phyloP scores from a whole-genome alignment of 2,113 vertebrate genomes.

The Deroptyus accipitrinus region DNA sequence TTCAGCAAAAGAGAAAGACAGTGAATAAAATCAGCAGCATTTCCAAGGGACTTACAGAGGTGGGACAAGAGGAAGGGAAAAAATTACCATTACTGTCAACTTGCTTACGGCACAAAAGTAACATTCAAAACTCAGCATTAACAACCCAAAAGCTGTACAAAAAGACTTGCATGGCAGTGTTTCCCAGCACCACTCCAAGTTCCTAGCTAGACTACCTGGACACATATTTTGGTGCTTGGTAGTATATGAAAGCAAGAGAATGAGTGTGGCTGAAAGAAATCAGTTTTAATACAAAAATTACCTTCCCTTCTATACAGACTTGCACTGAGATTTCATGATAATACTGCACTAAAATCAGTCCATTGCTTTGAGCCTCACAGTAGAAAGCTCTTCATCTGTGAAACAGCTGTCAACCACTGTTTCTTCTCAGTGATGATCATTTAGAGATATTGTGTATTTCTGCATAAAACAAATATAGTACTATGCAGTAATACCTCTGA shows the following conservation, averaged over 20 bases:
- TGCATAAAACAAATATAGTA: background rate
- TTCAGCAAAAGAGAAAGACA: background rate
- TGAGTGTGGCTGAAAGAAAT: background rate
- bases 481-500: background rate
- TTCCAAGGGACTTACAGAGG: background rate
- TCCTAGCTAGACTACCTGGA: background rate
- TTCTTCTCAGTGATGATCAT: background rate
- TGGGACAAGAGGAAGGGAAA: background rate
- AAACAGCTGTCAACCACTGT: background rate
- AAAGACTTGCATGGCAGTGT: background rate
- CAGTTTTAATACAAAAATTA: background rate
- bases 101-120: background rate
- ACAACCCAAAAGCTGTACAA: background rate
- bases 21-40: background rate
- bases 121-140: background rate
- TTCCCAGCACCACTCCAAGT: background rate
- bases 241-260: background rate
- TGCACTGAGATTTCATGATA: background rate
- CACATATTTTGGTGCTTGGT: background rate
- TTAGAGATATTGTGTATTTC: background rate
- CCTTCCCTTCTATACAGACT: background rate
- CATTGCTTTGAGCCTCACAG: background rate
- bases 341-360: background rate
- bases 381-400: background rate
- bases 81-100: background rate